Conservation (phyloP, 2,797 vertebrate genomes). For the Thaleichthys pacificus region DNA sequence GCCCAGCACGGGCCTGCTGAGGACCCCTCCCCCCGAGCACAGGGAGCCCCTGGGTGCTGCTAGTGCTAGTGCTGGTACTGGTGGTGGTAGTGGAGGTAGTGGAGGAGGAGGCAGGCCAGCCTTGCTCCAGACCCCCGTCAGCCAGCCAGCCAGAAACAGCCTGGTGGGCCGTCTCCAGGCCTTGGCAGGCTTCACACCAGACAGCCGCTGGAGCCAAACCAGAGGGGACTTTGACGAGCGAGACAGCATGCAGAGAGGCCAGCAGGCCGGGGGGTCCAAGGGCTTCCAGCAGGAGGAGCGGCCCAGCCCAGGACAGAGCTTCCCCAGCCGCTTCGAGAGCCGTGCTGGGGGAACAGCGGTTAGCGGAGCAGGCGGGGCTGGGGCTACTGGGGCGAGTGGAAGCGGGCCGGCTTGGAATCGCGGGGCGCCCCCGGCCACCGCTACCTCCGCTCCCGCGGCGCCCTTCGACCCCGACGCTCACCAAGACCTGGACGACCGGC, state of each 20-base stretch:
- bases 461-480: slow-evolving; percentile 86
- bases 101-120: slow-evolving; percentile 57
- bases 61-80: slow-evolving; percentile 24
- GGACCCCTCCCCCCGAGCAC: slow-evolving; percentile 87
- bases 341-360: slow-evolving; percentile 68
- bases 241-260: slow-evolving; percentile 73
- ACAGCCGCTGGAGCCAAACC: slow-evolving; percentile 91
- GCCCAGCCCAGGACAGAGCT: slow-evolving; percentile 81
- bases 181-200: slow-evolving; percentile 85
- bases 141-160: slow-evolving; percentile 62
- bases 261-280: slow-evolving; percentile 78
- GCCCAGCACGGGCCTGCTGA: slow-evolving; percentile 81
- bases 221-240: slow-evolving; percentile 97
- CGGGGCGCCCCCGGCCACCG: slow-evolving; percentile 41
- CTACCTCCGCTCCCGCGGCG: slow-evolving; percentile 7
- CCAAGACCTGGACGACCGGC: slow-evolving; percentile 96
- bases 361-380: slow-evolving; percentile 34
- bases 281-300: slow-evolving; percentile 86
- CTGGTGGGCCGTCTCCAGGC: slow-evolving; percentile 78
- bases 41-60: slow-evolving; percentile 78
- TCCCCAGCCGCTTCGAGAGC: slow-evolving; percentile 80
- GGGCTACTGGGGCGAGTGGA: slow-evolving; percentile 17
- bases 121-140: slow-evolving; percentile 70
- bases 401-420: slow-evolving; percentile 80
- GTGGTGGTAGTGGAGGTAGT: not conserved